Conservation (phyloP, 2,797 vertebrate genomes). For the Xenopus petersii region DNA sequence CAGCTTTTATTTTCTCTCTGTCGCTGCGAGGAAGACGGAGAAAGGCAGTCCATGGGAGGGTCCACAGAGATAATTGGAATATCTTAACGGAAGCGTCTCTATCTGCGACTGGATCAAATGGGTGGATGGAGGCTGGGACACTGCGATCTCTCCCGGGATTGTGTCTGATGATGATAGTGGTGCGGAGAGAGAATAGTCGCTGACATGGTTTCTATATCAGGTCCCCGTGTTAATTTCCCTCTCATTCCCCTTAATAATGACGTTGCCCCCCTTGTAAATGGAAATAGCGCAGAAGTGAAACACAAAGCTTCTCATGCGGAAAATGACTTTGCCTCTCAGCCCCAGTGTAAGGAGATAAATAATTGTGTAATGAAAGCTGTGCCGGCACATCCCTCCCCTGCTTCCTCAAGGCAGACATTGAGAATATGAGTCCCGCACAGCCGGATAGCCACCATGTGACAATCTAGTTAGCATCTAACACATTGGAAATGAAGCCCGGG, state of each 20-base stretch:
- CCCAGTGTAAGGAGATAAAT: slow-evolving; percentile 45
- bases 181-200: too few species aligned
- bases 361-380: slow-evolving; percentile 42
- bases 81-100: slow-evolving; percentile 1
- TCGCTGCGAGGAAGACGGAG: not conserved
- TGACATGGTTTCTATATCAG: slow-evolving; percentile 1
- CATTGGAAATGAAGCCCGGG: slow-evolving; percentile 1
- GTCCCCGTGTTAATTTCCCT: slow-evolving; percentile 23
- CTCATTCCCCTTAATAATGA: slow-evolving; percentile 35
- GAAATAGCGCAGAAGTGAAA: slow-evolving; percentile 27
- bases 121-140: not conserved
- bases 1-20: not conserved
- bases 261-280: slow-evolving; percentile 14
- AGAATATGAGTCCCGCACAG: slow-evolving; percentile 21
- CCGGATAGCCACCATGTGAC: slow-evolving; percentile 37
- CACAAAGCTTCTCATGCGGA: slow-evolving; percentile 43
- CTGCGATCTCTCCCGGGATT: not conserved
- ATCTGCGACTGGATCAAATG: not conserved
- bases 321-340: slow-evolving; percentile 43
- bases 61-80: slow-evolving; percentile 16
- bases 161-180: not conserved
- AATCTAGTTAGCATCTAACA: slow-evolving; percentile 40
- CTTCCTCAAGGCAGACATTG: slow-evolving; percentile 29
- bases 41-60: slow-evolving; percentile 3
- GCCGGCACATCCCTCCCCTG: slow-evolving; percentile 21